Evolutionary conservation across 2,888 invertebrate genomes (phyloP).

Genomic region (Julus scandinavius): DNA sequence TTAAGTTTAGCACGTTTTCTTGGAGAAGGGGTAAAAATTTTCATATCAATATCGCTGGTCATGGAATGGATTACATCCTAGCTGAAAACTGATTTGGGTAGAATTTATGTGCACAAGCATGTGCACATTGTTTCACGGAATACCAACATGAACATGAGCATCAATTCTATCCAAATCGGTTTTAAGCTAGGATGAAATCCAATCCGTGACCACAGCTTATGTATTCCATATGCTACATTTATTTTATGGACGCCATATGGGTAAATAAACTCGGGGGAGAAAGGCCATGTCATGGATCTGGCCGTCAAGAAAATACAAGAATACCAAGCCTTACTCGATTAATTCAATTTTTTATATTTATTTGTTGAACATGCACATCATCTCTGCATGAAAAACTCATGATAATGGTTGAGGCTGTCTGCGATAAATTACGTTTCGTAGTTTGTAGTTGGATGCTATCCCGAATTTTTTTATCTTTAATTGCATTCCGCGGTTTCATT

Average conservation of each 20-base stretch:
- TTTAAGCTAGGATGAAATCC: no score
- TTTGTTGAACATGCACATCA: neutral
- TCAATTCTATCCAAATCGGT: no score
- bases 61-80: no score
- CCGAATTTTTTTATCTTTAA: neutral
- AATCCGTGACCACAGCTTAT: no score
- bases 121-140: no score
- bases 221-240: neutral
- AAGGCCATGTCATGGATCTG: neutral
- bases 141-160: no score
- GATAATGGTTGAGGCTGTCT: slow-evolving; percentile 26
- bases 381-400: neutral
- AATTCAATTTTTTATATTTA: neutral
- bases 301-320: neutral
- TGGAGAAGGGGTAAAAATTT: no score
- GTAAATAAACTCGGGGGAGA: neutral
- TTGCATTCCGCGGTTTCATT: slow-evolving; percentile 41
- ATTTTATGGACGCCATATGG: neutral
- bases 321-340: neutral
- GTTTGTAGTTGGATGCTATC: slow-evolving; percentile 17
- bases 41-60: no score
- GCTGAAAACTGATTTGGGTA: no score
- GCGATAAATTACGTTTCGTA: slow-evolving; percentile 12
- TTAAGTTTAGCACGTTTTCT: no score
- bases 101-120: no score